phyloP scores from a whole-genome alignment of 2,888 invertebrate genomes.

The Hirtodrosophila alboralis region DNA sequence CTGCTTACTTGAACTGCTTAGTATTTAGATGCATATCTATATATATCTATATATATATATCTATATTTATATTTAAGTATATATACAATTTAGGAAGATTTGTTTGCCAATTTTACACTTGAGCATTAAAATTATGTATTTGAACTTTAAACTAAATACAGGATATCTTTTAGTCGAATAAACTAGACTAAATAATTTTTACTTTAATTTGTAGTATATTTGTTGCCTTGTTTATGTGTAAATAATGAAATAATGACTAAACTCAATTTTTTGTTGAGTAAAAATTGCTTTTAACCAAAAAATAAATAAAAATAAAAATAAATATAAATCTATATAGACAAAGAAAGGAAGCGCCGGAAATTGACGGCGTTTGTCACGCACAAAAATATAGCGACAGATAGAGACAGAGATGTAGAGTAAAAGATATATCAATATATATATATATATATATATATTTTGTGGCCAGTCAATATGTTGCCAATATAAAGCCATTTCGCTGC shows the following conservation, averaged over 20 bases:
- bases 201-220: constrained; percentile 6
- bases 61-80: no score
- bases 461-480: constrained; percentile 64
- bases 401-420: background rate
- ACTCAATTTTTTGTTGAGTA: background rate
- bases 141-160: no score
- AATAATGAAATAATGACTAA: constrained; percentile 34
- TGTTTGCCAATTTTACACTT: no score
- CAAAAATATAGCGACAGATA: constrained; percentile 18
- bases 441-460: constrained; percentile 8
- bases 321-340: constrained; percentile 10
- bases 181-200: background rate
- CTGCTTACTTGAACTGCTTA: no score
- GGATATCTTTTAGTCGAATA: no score
- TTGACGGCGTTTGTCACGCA: constrained; percentile 44
- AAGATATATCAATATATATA: background rate
- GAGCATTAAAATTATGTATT: no score
- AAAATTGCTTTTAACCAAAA: constrained; percentile 17
- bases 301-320: constrained; percentile 14
- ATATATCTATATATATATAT: no score
- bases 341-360: constrained; percentile 60
- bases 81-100: no score
- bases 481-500: constrained; percentile 74
- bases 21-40: no score
- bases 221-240: constrained; percentile 5